phyloP scores from a whole-genome alignment of 2,797 vertebrate species.

The Peromyscus attwateri region DNA sequence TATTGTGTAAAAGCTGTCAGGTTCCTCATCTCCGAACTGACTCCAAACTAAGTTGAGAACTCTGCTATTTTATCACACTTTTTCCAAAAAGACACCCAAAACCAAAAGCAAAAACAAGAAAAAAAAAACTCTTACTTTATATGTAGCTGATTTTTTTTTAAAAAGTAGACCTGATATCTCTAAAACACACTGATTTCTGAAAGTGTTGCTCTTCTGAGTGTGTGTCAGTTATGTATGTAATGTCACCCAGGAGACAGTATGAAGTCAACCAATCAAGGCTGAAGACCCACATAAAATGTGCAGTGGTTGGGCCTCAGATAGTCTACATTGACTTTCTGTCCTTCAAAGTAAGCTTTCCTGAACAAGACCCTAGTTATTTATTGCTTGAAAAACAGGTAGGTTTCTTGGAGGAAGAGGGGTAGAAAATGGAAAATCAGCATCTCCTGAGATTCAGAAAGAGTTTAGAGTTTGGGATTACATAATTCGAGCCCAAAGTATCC shows the following conservation, averaged over 20 bases:
- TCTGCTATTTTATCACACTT: constrained; percentile 36
- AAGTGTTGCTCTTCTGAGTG: not conserved
- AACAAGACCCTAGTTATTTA: constrained; percentile 18
- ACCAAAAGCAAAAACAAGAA: not conserved
- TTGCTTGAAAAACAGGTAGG: constrained; percentile 53
- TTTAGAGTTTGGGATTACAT: constrained; percentile 45
- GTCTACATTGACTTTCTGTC: constrained; percentile 39
- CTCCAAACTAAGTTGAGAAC: constrained; percentile 22
- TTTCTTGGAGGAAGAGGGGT: not conserved
- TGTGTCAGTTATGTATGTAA: constrained; percentile 43
- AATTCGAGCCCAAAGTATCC: constrained; percentile 38
- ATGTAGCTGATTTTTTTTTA: not conserved
- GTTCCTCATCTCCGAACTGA: constrained; percentile 47
- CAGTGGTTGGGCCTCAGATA: constrained; percentile 8
- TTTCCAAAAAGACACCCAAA: not conserved
- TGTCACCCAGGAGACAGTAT: not conserved
- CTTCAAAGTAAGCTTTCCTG: constrained; percentile 61
- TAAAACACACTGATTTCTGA: constrained; percentile 54
- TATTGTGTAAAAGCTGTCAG: not conserved
- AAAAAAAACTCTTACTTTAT: constrained; percentile 32
- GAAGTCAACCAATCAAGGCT: not conserved
- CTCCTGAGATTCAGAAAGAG: not conserved
- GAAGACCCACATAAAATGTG: constrained; percentile 47
- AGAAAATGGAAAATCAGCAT: constrained; percentile 6
- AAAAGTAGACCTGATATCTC: not conserved